phyloP scores from a whole-genome alignment of 2,888 invertebrate species.

The Hipparchia sbordonii region DNA sequence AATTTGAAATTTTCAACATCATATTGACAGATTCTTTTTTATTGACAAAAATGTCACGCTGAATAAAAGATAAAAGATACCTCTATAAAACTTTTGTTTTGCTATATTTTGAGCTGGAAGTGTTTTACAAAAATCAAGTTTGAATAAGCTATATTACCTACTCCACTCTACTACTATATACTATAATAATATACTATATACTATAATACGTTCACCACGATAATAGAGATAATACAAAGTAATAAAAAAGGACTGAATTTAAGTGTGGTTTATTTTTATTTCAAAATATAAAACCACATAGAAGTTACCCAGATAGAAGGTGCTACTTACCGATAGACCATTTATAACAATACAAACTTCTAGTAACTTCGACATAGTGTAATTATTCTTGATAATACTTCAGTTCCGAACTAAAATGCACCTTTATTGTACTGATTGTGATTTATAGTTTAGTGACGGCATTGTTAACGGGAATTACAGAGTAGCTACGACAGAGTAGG shows the following conservation, averaged over 20 bases:
- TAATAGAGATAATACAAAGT: not conserved
- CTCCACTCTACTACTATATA: too few species aligned
- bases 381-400: slow-evolving; percentile 22
- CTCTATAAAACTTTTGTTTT: too few species aligned
- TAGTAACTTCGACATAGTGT: slow-evolving; percentile 20
- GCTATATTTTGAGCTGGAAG: too few species aligned
- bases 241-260: not conserved
- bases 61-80: too few species aligned
- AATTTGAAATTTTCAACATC: too few species aligned
- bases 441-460: slow-evolving; percentile 12
- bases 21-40: too few species aligned
- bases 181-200: too few species aligned
- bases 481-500: not conserved
- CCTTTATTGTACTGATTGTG: slow-evolving; percentile 22
- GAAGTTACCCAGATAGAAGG: not conserved
- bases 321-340: slow-evolving; percentile 9
- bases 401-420: slow-evolving; percentile 20
- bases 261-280: not conserved
- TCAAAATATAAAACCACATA: not conserved
- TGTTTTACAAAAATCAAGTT: too few species aligned
- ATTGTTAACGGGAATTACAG: slow-evolving; percentile 2
- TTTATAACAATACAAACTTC: slow-evolving; percentile 18
- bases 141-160: too few species aligned
- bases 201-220: too few species aligned
- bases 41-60: too few species aligned